These are phyloP conservation scores for Helostoma temminkii DNA, from an alignment of 2,797 vertebrate genomes.

Conservation along the genomic window DNA sequence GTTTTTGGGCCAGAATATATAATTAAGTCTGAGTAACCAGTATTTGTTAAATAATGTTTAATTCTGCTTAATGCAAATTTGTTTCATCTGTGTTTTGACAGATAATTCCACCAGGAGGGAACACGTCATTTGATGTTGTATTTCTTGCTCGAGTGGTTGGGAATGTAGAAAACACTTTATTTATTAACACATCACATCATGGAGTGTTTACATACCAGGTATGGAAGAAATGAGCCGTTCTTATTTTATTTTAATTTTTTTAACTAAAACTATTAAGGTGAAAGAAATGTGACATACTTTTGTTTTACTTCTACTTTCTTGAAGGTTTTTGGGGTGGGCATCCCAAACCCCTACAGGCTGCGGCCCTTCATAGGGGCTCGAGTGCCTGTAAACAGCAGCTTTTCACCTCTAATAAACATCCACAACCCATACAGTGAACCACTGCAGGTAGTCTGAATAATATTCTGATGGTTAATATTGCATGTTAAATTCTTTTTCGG, in stretches of 20 bases:
- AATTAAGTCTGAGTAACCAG: not conserved
- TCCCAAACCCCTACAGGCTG: conserved; percentile 97
- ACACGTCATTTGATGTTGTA: conserved; percentile 98
- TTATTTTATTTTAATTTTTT: not conserved
- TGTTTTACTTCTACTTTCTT: conserved; percentile 10
- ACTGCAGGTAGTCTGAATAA: conserved; percentile 96
- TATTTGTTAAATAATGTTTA: not conserved
- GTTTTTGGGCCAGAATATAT: not conserved
- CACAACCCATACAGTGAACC: conserved; percentile 98
- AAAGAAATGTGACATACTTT: not conserved
- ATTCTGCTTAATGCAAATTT: not conserved
- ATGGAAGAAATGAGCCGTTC: conserved; percentile 44
- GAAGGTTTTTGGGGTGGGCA: conserved; percentile 98
- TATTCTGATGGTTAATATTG: not conserved
- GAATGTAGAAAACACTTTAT: conserved; percentile 99
- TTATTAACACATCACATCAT: conserved; percentile 99
- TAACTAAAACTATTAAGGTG: not conserved
- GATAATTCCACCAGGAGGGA: conserved; percentile 98
- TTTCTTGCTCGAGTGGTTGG: conserved; percentile 98
- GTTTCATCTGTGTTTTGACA: conserved; percentile 64
- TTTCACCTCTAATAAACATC: conserved; percentile 98
- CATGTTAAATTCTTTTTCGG: not conserved
- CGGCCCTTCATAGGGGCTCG: conserved; percentile 97
- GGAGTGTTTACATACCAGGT: conserved; percentile 99
- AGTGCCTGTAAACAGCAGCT: conserved; percentile 98